Evolutionary conservation across 1,140 invertebrate genomes (phyloP), one percentile per base, ranked within the genome.

Genomic region (Prorops nasuta): DNA sequence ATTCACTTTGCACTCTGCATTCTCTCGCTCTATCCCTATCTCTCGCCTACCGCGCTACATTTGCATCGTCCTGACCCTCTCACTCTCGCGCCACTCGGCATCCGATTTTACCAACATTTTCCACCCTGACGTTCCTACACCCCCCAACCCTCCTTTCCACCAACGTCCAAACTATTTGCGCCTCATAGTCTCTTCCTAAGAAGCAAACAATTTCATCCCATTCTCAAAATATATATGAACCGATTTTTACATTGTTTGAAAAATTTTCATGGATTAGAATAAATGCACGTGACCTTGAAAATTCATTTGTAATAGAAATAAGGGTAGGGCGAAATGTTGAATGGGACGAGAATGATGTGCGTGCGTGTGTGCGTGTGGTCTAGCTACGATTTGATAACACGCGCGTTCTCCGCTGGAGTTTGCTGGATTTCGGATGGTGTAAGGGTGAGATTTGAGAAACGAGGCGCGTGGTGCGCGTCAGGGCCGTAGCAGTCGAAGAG

Each of bases 381-480:
- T 40, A 51, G 37, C 34, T 44, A 17, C 31, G 22, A 52, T 36
- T 18, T 51, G 39, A 51, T 36, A 39, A 47, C 28, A 48, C 40
- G 37, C 41, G 48, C 38, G 48, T 49, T 24, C 44, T 3, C 16
- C 20, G 44, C 36, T 19, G 31, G 17, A 41, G 15, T 35, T n/a
- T n/a, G n/a, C n/a, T n/a, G n/a, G n/a, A n/a, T n/a, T n/a, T n/a
- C n/a, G n/a, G n/a, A n/a, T n/a, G n/a, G 44, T 46, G 21, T 24
- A 36, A 40, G 35, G 14, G 4, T 9, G 32, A 35, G 3, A 50
- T 24, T 39, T 14, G n/a, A 36, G 16, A 18, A 15, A 39, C 28
- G 41, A 34, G 16, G 38, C 32, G 39, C 49, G 46, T 32, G 54
- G 54, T 45, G 50, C 48, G 37, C 44, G 15, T 17, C 52, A 51